phyloP scores from a whole-genome alignment of 2,113 vertebrate species.

The Antigone vipio region DNA sequence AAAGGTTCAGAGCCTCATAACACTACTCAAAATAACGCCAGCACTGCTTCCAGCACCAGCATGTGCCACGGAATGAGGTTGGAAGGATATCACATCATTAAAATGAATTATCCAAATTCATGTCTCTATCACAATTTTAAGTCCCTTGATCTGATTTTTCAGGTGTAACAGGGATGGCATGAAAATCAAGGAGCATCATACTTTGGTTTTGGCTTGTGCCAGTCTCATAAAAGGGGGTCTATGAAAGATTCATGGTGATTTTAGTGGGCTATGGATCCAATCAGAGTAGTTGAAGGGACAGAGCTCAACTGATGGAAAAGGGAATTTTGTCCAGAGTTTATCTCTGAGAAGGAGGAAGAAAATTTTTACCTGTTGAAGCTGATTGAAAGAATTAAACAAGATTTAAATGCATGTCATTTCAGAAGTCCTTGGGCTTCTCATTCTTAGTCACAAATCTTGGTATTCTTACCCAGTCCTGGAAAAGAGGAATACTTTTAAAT shows the following conservation, averaged over 20 bases:
- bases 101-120: not conserved
- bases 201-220: not conserved
- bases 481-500: not conserved
- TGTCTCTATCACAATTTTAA: not conserved
- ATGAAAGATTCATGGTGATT: not conserved
- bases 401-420: not conserved
- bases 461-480: not conserved
- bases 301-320: not conserved
- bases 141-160: not conserved
- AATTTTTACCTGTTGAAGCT: not conserved
- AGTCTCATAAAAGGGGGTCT: not conserved
- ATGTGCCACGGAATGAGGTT: not conserved
- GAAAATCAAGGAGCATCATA: not conserved
- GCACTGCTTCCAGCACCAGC: not conserved
- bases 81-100: not conserved
- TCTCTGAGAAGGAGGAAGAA: not conserved
- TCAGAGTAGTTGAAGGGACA: not conserved
- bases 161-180: not conserved
- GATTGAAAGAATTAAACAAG: not conserved
- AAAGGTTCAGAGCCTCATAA: conserved; percentile 19
- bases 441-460: not conserved
- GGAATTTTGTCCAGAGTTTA: not conserved
- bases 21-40: not conserved
- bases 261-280: not conserved
- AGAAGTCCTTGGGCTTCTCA: not conserved